Percentiles rank a stretch among this genome's conserved stretches.
Conservation (phyloP, 2,888 invertebrate species). For the Parnassius orleans region DNA sequence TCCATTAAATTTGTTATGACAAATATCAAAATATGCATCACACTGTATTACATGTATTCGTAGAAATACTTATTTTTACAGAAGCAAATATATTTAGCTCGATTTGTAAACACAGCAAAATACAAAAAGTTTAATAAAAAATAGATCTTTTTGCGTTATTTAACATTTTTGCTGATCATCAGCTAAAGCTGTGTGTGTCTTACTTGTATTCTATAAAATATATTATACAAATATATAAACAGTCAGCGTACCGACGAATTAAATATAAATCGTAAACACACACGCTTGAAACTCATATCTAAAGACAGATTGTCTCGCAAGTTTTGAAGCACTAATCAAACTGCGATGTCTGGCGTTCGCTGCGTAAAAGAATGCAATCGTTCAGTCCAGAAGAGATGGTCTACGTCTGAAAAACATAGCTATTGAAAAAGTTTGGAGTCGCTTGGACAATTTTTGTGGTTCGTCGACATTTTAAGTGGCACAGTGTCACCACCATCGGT, state of each 20-base stretch:
- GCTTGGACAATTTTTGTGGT: slow-evolving; percentile 42
- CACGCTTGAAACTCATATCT: slow-evolving; percentile 1
- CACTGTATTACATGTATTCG: background rate
- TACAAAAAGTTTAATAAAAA: too few species aligned
- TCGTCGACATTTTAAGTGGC: slow-evolving; percentile 60
- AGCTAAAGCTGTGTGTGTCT: too few species aligned
- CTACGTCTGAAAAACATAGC: slow-evolving; percentile 51
- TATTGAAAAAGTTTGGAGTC: slow-evolving; percentile 58
- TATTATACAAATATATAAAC: background rate
- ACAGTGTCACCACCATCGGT: slow-evolving; percentile 40
- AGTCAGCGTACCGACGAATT: background rate
- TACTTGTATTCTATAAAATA: too few species aligned
- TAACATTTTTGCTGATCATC: too few species aligned
- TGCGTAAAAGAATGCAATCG: slow-evolving; percentile 38
- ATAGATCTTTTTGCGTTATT: too few species aligned
- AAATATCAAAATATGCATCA: slow-evolving; percentile 6
- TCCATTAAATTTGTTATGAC: slow-evolving; percentile 23
- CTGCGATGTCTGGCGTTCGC: slow-evolving; percentile 29
- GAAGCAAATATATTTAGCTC: too few species aligned
- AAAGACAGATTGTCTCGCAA: slow-evolving; percentile 35
- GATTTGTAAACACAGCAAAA: too few species aligned
- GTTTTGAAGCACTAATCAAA: slow-evolving; percentile 36
- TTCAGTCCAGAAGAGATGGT: slow-evolving; percentile 32
- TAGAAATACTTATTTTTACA: too few species aligned
- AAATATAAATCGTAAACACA: slow-evolving; percentile 14